Evolutionary conservation across 2,888 invertebrate genomes (phyloP), one percentile per base, ranked within the genome.

Genomic region (Sminthurides aquaticus): DNA sequence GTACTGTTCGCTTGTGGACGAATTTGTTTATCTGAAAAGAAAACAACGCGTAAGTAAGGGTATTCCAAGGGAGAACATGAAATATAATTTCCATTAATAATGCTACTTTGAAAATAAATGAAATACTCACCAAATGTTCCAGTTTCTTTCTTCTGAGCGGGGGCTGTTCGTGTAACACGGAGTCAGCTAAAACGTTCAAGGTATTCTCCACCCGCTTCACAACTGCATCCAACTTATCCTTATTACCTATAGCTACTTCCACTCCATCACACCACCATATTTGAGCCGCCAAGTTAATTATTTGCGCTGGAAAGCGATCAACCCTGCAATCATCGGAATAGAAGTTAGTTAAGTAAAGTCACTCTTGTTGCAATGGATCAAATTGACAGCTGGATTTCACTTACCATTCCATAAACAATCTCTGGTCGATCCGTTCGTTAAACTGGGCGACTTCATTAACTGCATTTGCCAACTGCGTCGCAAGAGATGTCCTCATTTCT

Each of bases 21-120:
- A 97, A 94, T 81, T 99, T 99, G 78, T 98, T 99, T 76, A 99
- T 99, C 86, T 90, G n/a, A n/a, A n/a, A n/a, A n/a, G n/a, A n/a
- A n/a, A n/a, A n/a, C n/a, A n/a, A n/a, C n/a, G n/a, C n/a, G n/a
- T n/a, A n/a, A n/a, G n/a, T n/a, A n/a, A n/a, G n/a, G n/a, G n/a
- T n/a, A n/a, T n/a, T n/a, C n/a, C n/a, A n/a, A n/a, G n/a, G n/a
- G n/a, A n/a, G n/a, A n/a, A n/a, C n/a, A n/a, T n/a, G n/a, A n/a
- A n/a, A n/a, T n/a, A n/a, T n/a, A n/a, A n/a, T n/a, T n/a, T n/a
- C n/a, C n/a, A n/a, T n/a, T n/a, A n/a, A n/a, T n/a, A n/a, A n/a
- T n/a, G n/a, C n/a, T n/a, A n/a, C n/a, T n/a, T n/a, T n/a, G n/a
- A n/a, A n/a, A n/a, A n/a, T n/a, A n/a, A n/a, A n/a, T n/a, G n/a